Evolutionary conservation across 2,888 invertebrate genomes (phyloP), one percentile per base, ranked within the genome.

Genomic region (Zootermopsis nevadensis): DNA sequence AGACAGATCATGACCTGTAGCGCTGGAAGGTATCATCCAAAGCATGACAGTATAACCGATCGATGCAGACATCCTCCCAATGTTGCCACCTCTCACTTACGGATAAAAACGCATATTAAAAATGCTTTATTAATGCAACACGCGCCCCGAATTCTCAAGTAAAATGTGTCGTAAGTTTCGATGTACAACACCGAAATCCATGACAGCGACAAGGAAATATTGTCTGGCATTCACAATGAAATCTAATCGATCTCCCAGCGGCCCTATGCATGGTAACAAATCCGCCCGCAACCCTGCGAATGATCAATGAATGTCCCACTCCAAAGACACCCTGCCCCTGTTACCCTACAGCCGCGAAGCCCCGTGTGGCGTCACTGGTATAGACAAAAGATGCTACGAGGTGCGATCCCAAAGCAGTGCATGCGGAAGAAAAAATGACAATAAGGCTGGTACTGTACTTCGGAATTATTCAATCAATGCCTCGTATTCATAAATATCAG

Each of bases 251-350:
- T 69, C 69, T 69, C 22, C 1, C 66, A 66, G 66, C 66, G 27
- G 66, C 66, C 66, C 66, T 19, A 60, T 19, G 60, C 19, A 67
- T 69, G 69, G 33, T 31, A 69, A 69, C 69, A 69, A 69, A 30
- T 33, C 19, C 69, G 31, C 69, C 69, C 69, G 31, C 69, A 69
- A 30, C 69, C 30, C 30, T 69, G 19, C 30, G 31, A 69, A 69
- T 69, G 33, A 69, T 69, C 69, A 69, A 69, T 69, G 69, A 69
- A 69, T 33, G 31, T 22, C 60, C 69, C 8, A 31, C 69, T 69
- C 69, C 69, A 69, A 69, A 69, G 33, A 69, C 69, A 69, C 69
- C 69, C 69, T 69, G 69, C 69, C 69, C 69, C 33, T 31, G 22
- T 33, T 69, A 31, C 69, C 60, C 10, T 19, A 15, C 3, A 12